Evolutionary conservation across 2,113 vertebrate species (phyloP).

Genomic region (Lepisosteus oculatus): DNA sequence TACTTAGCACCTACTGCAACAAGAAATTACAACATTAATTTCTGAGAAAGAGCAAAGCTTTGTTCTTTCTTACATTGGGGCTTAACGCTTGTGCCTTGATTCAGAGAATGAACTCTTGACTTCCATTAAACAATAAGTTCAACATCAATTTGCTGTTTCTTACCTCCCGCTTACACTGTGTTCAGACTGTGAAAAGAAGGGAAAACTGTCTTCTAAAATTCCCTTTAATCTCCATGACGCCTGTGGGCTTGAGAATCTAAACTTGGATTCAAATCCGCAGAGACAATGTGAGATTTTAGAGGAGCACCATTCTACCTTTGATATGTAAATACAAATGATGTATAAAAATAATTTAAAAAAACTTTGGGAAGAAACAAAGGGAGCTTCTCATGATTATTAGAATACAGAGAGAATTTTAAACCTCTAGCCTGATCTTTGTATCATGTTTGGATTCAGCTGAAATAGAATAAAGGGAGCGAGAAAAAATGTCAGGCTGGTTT

Average conservation of each 20-base stretch:
- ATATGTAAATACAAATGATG: slow-evolving; percentile 20
- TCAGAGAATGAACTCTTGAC: background rate
- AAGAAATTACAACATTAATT: no score
- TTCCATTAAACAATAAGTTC: background rate
- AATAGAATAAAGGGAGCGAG: no score
- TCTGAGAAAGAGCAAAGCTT: background rate
- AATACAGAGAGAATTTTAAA: no score
- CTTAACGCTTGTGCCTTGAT: background rate
- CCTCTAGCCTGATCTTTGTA: no score
- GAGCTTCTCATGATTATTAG: no score
- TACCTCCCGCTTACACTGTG: background rate
- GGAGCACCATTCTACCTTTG: slow-evolving; percentile 11
- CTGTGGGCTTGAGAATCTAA: slow-evolving; percentile 23
- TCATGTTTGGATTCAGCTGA: no score
- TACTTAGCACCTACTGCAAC: no score
- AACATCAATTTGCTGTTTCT: slow-evolving; percentile 5
- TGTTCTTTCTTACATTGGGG: background rate
- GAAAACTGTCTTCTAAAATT: slow-evolving; percentile 3
- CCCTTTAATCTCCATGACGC: slow-evolving; percentile 11
- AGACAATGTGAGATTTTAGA: slow-evolving; percentile 8
- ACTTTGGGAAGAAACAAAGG: slow-evolving; percentile 2
- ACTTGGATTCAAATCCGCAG: slow-evolving; percentile 8
- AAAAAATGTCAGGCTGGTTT: no score
- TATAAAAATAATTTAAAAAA: background rate
- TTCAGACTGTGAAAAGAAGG: background rate